phyloP scores from a whole-genome alignment of 92 coral and sea anemone species.

The Porites rus region DNA sequence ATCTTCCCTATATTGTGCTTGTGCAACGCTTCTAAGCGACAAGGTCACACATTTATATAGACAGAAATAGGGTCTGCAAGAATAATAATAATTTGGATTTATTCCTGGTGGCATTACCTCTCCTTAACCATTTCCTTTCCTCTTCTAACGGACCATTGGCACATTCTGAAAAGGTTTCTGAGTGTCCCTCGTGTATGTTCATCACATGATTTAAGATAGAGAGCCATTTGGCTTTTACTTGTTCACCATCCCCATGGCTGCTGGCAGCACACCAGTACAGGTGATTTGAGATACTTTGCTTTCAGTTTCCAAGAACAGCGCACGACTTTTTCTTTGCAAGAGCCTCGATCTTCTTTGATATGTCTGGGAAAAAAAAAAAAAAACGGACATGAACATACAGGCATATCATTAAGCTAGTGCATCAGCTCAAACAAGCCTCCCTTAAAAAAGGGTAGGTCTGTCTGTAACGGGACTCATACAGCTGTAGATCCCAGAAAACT shows the following conservation, averaged over 20 bases:
- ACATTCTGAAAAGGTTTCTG: constrained; percentile 34
- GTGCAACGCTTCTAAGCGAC: too few species aligned
- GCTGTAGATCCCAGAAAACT: too few species aligned
- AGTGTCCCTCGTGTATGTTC: constrained; percentile 53
- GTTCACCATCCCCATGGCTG: constrained; percentile 51
- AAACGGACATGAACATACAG: background rate
- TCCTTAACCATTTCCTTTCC: constrained; percentile 49
- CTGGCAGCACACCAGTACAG: constrained; percentile 68
- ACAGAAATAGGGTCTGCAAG: background rate
- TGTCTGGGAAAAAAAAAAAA: constrained; percentile 14
- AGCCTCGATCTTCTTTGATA: constrained; percentile 57
- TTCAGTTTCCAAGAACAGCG: constrained; percentile 42
- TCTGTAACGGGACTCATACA: too few species aligned
- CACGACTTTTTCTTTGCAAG: constrained; percentile 51
- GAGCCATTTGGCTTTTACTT: constrained; percentile 54
- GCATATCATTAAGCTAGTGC: background rate
- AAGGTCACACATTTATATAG: too few species aligned
- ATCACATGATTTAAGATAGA: constrained; percentile 42
- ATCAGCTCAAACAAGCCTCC: too few species aligned
- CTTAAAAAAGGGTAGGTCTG: too few species aligned
- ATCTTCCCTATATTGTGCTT: background rate
- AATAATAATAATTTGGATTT: background rate
- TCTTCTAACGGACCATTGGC: constrained; percentile 56
- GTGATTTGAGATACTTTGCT: constrained; percentile 56
- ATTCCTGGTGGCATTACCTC: constrained; percentile 18